These are phyloP conservation scores for Nymphalis polychloros DNA, from an alignment of 2,888 invertebrate genomes.

Conservation along the genomic window DNA sequence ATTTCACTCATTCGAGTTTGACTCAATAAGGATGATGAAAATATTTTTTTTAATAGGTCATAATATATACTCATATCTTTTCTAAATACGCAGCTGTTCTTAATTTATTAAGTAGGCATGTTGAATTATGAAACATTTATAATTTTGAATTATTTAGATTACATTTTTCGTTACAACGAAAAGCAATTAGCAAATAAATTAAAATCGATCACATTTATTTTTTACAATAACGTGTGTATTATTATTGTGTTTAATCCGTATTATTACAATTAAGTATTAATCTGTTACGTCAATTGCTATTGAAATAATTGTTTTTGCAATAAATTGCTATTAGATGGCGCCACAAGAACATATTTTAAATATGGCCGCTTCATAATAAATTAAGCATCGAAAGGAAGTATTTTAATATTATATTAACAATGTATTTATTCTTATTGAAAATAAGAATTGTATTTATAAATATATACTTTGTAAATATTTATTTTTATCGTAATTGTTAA, in stretches of 20 bases:
- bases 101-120: not conserved
- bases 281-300: not conserved
- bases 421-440: too few species aligned
- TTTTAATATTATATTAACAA: too few species aligned
- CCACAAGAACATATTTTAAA: conserved; percentile 51
- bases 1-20: not conserved
- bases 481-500: not conserved
- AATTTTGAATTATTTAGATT: too few species aligned
- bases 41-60: not conserved
- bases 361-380: conserved; percentile 55
- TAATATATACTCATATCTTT: not conserved
- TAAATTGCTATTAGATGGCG: conserved; percentile 29
- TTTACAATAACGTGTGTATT: too few species aligned
- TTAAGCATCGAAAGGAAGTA: not conserved
- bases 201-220: too few species aligned
- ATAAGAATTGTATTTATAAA: too few species aligned
- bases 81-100: not conserved
- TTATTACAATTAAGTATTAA: not conserved
- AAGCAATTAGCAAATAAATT: too few species aligned
- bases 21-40: not conserved
- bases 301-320: not conserved
- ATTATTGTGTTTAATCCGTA: too few species aligned
- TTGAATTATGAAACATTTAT: too few species aligned
- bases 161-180: too few species aligned
- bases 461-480: not conserved